Evolutionary conservation across 2,113 vertebrate species (phyloP).

Genomic region (Leucoraja erinaceus): DNA sequence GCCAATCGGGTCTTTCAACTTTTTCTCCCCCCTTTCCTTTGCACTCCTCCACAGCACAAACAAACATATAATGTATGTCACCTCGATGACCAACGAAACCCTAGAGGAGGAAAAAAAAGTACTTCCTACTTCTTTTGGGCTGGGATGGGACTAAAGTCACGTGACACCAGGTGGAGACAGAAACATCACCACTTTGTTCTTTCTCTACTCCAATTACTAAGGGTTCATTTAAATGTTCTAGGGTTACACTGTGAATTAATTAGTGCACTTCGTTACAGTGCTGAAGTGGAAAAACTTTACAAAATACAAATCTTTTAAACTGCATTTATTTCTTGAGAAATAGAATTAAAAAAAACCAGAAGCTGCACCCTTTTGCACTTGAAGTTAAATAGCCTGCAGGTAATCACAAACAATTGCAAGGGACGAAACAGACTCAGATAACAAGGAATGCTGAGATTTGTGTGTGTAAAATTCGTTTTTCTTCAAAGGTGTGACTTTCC

Average conservation of each 20-base stretch:
- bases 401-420: neutral
- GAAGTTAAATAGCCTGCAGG: neutral
- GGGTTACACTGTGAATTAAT: slow-evolving; percentile 8
- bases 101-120: neutral
- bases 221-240: neutral
- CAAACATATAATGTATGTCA: neutral
- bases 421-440: neutral
- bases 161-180: slow-evolving; percentile 28
- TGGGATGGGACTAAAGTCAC: slow-evolving; percentile 22
- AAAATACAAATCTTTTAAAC: neutral
- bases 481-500: neutral
- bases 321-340: neutral
- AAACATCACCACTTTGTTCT: slow-evolving; percentile 16
- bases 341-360: neutral
- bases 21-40: neutral
- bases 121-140: neutral
- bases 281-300: neutral
- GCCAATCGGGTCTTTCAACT: neutral
- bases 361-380: neutral
- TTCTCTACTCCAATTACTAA: neutral
- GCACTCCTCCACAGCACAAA: neutral
- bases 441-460: neutral
- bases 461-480: neutral
- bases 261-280: neutral
- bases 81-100: neutral